A percentile compares a stretch with the other conserved stretches of the same genome.
phyloP scores from a whole-genome alignment of 2,113 vertebrate species.

The Isurus oxyrinchus region DNA sequence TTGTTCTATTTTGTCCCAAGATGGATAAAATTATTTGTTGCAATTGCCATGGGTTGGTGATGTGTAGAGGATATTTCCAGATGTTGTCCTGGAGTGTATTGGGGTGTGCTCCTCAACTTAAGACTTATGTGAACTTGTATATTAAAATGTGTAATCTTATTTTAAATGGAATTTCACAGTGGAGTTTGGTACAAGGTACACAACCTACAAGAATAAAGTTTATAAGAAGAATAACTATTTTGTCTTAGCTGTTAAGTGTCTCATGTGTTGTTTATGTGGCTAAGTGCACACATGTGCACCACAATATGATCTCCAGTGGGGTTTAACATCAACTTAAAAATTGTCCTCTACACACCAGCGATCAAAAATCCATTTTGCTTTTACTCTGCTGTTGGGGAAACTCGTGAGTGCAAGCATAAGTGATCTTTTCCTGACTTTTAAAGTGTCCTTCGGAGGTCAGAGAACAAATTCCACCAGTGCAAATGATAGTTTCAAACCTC shows the following conservation, averaged over 20 bases:
- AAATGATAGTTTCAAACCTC: neutral
- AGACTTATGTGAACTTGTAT: neutral
- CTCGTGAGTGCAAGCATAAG: neutral
- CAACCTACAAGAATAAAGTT: neutral
- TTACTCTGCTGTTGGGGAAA: neutral
- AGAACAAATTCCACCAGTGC: neutral
- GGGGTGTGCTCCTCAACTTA: neutral
- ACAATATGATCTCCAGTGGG: neutral
- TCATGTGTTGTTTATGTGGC: neutral
- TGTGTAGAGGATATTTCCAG: slow-evolving; percentile 4
- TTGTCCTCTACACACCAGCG: neutral
- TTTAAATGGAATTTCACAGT: neutral
- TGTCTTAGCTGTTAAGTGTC: neutral
- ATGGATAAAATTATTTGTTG: neutral
- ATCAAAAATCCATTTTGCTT: neutral
- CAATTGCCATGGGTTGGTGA: neutral
- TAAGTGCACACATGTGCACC: neutral
- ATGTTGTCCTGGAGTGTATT: neutral
- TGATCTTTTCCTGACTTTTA: neutral
- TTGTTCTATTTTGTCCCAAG: neutral
- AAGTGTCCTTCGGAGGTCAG: neutral
- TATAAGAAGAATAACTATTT: neutral
- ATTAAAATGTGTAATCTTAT: neutral
- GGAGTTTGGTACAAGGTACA: neutral
- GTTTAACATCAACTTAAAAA: neutral